Base-by-base conservation (phyloP, 1,140 invertebrate genomes). In the Caerostris darwini region DNA sequence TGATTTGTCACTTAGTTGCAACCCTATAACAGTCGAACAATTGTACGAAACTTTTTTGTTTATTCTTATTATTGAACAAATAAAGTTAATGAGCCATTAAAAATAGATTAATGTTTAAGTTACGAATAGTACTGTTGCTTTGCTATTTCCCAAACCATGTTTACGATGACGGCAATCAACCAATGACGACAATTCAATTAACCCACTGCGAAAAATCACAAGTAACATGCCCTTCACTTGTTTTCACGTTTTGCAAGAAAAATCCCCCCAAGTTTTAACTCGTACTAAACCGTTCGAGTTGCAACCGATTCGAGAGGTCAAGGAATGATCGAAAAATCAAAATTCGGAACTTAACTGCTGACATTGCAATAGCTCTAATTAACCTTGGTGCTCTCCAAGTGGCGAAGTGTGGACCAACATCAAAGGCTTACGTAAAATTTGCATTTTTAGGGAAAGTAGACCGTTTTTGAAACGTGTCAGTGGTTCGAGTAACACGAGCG, bases 391-490 rank as follows among this genome's bases (percentile, higher is more conserved):
- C 56, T 57, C 54, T 10, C 82, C 17, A 19, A 17, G 10, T 10
- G 17, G 54, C 8, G 7, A 58, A 85, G 58, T 58, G 3, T 17
- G 14, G 7, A 58, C 5, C 71, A 19, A 6, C 19, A 59, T 50
- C n/a, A 59, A 17, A 54, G 17, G 82, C 56, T 85, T 85, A 85
- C 82, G 82, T 56, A 85, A 85, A 85, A 85, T 19, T 57, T 34
- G 82, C 82, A 85, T 59, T 85, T 85, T 67, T 58, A 19, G 19
- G 82, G 56, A 58, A 85, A 85, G 19, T 85, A 85, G 57, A 85
- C 58, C 82, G 82, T n/a, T 85, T n/a, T 12, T 10, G 82, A 85
- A 34, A 57, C 82, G 82, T 85, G 82, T 85, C 82, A 85, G 56
- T 34, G 82, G 19, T 85, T 85, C 19, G 54, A 57, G 7, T 59